Base-by-base conservation (phyloP, 2,888 invertebrate genomes). In the Cetonia aurata region DNA sequence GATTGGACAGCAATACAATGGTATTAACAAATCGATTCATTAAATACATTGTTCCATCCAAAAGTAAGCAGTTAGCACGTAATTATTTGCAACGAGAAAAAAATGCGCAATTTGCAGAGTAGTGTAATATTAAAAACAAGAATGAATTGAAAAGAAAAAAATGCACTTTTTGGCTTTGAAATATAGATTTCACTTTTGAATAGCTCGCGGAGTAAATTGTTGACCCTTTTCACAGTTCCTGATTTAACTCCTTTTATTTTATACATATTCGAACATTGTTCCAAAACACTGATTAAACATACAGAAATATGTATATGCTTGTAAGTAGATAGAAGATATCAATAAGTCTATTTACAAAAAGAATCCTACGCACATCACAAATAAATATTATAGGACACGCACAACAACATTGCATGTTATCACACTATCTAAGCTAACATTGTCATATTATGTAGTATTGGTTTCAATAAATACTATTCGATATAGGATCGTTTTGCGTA, bases 371-470 rank as follows among this genome's bases (percentile, higher is more conserved):
- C 25, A 60, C 62, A 50, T 62, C 50, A 62, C 48, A 50, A 62
- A 59, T 25, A 8, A 59, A 44, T 41, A 59, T 25, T 59, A 42
- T 56, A 56, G 17, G 17, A 56, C 56, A 62, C 62, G 50, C 50
- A 25, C 25, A 25, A 56, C 17, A 56, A 62, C 62, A 62, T 48
- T 62, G 62, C 62, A 48, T 62, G 62, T 62, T 62, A 62, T 62
- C 62, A 62, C 50, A 62, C 62, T 62, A 62, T 62, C 62, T 62
- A 62, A 62, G 62, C 62, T 50, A 56, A 25, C 17, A 41, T 37
- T 41, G 17, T 25, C 53, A 10, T 53, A 56, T 41, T 56, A 56
- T 56, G 37, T 56, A 25, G 53, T 9, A 25, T 25, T 56, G 37
- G 56, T 56, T 41, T 55, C 19, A 10, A 25, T 56, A 37, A n/a